Base-by-base conservation (phyloP, 2,888 invertebrate species). In the Drosophila stalkeri region DNA sequence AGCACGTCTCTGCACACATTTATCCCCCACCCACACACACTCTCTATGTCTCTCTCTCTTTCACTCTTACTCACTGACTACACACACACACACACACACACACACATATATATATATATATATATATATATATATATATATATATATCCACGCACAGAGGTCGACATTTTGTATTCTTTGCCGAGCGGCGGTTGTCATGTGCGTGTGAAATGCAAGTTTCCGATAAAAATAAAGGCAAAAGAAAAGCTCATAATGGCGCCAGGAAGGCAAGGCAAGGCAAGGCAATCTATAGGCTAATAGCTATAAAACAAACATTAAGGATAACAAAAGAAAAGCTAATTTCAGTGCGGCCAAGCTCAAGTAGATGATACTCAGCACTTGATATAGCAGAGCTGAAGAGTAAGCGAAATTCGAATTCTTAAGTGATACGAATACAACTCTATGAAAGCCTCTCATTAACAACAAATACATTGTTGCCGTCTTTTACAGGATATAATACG, bases 161-260 rank as follows among this genome's bases (percentile, higher is more conserved):
- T 20, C 43, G 67, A 61, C 67, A 75, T 75, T 78, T 75, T 66
- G 43, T 52, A 66, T 65, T 66, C 51, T 64, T 65, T 71, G 47
- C 49, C 23, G n/a, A 62, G 63, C 20, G 43, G 79, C 20, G 43
- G 79, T 75, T 71, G 77, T 72, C 85, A 86, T 80, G 85, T 82
- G 86, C 86, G 86, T 86, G 86, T 69, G 72, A 64, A 84, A 86
- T 77, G 84, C 81, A 82, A 87, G 84, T 86, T 86, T 82, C 63
- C 77, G 72, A 79, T 77, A 75, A 72, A 79, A 72, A 64, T 41
- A 41, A 71, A 71, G 49, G 44, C 47, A 33, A 57, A 71, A 57
- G 46, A 64, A 61, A 67, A 64, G 14, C 27, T 47, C 11, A 51
- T 43, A 54, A 55, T 11, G 39, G 54, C 64, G 35, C 49, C 46